A percentile compares a stretch with the other conserved stretches of the same genome.
Evolutionary conservation across 1,140 invertebrate species (phyloP).

Genomic region (Diorhabda elongata): DNA sequence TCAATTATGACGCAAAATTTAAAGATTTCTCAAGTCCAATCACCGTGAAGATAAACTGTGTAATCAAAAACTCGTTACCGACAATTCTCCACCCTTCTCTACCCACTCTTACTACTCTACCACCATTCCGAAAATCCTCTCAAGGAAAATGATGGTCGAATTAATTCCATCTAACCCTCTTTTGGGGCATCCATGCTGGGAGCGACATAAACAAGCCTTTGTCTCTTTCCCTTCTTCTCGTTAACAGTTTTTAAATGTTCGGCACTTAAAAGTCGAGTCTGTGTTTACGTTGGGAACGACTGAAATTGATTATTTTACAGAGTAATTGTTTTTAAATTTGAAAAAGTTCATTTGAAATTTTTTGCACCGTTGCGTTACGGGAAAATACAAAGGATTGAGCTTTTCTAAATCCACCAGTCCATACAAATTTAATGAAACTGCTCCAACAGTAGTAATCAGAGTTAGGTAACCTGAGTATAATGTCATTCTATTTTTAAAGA

Average conservation of each 20-base stretch:
- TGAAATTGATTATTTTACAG: slow-evolving; percentile 1
- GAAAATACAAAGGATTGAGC: background rate
- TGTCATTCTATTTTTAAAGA: too few species aligned
- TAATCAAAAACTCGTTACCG: slow-evolving; percentile 35
- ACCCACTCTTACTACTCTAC: slow-evolving; percentile 8
- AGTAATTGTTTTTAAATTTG: slow-evolving; percentile 3
- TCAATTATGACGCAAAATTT: background rate
- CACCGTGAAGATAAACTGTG: slow-evolving; percentile 19
- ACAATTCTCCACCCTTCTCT: slow-evolving; percentile 12
- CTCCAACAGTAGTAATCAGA: background rate
- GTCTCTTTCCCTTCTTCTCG: slow-evolving; percentile 18
- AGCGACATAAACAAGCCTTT: slow-evolving; percentile 18
- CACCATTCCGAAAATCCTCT: slow-evolving; percentile 17
- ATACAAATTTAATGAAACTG: background rate
- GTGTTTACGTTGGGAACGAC: background rate
- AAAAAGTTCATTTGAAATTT: background rate
- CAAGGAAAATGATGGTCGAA: slow-evolving; percentile 24
- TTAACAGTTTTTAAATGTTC: slow-evolving; percentile 19
- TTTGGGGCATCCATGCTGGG: slow-evolving; percentile 12
- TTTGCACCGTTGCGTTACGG: background rate
- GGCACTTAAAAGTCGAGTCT: slow-evolving; percentile 6
- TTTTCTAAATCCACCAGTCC: background rate
- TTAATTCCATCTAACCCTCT: slow-evolving; percentile 23
- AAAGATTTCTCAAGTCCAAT: background rate
- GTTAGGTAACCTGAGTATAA: too few species aligned